Conservation (phyloP, 2,113 vertebrate genomes). For the Eonycteris spelaea region DNA sequence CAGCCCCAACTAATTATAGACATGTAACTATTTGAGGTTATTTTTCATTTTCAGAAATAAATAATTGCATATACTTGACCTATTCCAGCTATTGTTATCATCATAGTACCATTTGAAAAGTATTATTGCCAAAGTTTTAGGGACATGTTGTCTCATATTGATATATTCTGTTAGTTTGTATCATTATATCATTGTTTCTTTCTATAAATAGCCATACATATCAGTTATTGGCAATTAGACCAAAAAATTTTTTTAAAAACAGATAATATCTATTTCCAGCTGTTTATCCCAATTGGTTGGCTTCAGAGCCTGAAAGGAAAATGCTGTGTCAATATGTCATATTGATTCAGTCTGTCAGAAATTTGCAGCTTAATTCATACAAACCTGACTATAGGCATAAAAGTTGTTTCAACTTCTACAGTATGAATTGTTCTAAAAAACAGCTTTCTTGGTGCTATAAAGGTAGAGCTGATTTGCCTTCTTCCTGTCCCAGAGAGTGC, state of each 20-base stretch:
- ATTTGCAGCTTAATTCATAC: background rate
- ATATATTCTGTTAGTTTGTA: background rate
- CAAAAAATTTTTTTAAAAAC: background rate
- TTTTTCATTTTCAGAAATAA: background rate
- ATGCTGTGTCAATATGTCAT: background rate
- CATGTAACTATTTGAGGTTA: background rate
- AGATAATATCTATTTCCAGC: slow-evolving; percentile 22
- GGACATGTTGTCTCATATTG: background rate
- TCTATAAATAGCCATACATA: background rate
- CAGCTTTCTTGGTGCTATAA: background rate
- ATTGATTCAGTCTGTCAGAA: background rate
- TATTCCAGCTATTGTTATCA: background rate
- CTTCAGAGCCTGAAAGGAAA: slow-evolving; percentile 20
- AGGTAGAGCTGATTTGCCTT: background rate
- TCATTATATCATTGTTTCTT: background rate
- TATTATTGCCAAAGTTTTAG: slow-evolving; percentile 33
- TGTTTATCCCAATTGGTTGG: background rate
- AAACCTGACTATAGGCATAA: background rate
- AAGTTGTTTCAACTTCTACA: background rate
- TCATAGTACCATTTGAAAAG: background rate
- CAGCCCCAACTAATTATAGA: background rate
- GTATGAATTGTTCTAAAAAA: background rate
- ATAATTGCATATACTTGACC: background rate
- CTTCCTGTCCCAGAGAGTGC: background rate
- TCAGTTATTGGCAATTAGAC: background rate